Percentiles rank a stretch among this genome's conserved stretches.
phyloP scores from a whole-genome alignment of 2,888 invertebrate species.

The Rhimphoctona megacephalus region DNA sequence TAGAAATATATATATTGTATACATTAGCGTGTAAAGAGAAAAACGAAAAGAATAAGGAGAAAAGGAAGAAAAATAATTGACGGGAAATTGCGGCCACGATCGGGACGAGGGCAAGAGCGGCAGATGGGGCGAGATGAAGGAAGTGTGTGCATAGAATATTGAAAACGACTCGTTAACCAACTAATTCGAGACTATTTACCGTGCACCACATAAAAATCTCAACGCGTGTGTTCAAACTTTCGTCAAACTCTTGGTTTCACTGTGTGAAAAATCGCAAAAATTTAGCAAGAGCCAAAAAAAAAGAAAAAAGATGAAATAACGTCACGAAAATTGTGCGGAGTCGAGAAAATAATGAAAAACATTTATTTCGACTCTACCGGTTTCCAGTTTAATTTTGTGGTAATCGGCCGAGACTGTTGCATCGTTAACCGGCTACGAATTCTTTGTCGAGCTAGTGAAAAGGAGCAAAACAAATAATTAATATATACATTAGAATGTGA shows the following conservation, averaged over 20 bases:
- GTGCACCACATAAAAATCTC: neutral
- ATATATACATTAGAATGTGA: slow-evolving; percentile 5
- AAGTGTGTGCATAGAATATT: neutral
- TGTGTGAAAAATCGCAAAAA: slow-evolving; percentile 52
- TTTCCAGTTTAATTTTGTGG: neutral
- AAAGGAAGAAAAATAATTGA: slow-evolving; percentile 26
- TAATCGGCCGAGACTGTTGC: neutral
- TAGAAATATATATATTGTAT: slow-evolving; percentile 69
- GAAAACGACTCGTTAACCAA: slow-evolving; percentile 6
- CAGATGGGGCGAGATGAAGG: neutral
- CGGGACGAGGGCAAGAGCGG: neutral
- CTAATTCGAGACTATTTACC: slow-evolving; percentile 13
- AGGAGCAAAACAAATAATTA: neutral
- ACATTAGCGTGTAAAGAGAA: slow-evolving; percentile 71
- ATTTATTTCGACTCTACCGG: neutral
- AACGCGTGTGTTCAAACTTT: neutral
- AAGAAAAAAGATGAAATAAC: neutral
- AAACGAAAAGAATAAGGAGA: slow-evolving; percentile 21
- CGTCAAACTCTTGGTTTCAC: neutral
- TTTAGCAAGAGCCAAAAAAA: neutral
- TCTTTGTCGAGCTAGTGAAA: neutral
- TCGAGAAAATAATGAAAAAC: neutral
- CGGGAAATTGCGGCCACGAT: slow-evolving; percentile 10
- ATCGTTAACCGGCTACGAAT: neutral
- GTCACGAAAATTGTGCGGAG: neutral